These are phyloP conservation scores for Caenorhabditis doughertyi DNA, from an alignment of 2,888 invertebrate species.

Conservation along the genomic window DNA sequence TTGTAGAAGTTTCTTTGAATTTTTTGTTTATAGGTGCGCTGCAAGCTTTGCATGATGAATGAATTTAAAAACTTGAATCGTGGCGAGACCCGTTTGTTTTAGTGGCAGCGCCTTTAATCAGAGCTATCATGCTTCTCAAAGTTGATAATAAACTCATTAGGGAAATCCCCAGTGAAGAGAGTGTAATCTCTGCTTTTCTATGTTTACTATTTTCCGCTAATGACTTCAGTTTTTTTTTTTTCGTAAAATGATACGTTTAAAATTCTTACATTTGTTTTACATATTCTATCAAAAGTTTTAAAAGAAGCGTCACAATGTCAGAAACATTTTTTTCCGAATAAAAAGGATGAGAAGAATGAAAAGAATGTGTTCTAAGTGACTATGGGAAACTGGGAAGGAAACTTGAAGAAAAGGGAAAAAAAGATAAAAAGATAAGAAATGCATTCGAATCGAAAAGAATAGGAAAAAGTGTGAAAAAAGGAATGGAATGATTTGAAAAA, in stretches of 20 bases:
- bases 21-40: too few relatives aligned
- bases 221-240: background rate
- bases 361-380: slow-evolving; percentile 29
- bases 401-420: background rate
- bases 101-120: too few relatives aligned
- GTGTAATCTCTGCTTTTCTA: too few relatives aligned
- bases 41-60: too few relatives aligned
- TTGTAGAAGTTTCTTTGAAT: too few relatives aligned
- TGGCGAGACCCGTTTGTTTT: too few relatives aligned
- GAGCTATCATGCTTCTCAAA: too few relatives aligned
- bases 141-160: too few relatives aligned
- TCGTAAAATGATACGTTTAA: background rate
- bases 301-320: slow-evolving; percentile 32
- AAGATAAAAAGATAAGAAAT: slow-evolving; percentile 25
- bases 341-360: slow-evolving; percentile 11
- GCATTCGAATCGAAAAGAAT: slow-evolving; percentile 3
- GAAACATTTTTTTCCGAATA: slow-evolving; percentile 8
- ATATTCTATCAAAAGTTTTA: background rate
- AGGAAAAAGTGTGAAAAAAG: slow-evolving; percentile 16
- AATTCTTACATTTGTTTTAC: slow-evolving; percentile 14
- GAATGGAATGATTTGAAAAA: background rate
- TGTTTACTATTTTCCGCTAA: too few relatives aligned
- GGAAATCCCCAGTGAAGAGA: too few relatives aligned
- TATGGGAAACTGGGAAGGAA: background rate
- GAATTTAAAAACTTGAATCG: too few relatives aligned